Base-by-base conservation (phyloP, 2,113 vertebrate species). In the Herpetotheres cachinnans region DNA sequence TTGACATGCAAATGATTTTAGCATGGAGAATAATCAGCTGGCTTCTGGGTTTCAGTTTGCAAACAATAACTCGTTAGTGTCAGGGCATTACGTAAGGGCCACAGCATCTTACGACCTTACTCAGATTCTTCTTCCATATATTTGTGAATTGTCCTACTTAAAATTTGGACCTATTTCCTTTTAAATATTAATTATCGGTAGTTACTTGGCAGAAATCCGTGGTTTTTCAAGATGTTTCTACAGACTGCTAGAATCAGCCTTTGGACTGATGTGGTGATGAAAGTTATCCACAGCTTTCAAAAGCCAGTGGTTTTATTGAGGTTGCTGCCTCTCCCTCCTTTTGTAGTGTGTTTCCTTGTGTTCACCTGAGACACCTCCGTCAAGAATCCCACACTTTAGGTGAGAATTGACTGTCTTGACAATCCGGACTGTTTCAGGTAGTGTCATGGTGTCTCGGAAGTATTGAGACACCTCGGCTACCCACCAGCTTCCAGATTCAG, bases 371-470 rank as follows among this genome's bases (percentile, higher is more conserved):
- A 22, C 13, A 21, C 3, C 3, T 34, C 18, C 49, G 32, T 63
- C 16, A 46, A 46, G 15, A 52, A 4, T 42, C 13, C 26, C 25
- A 55, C 17, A 5, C 2, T 5, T 63, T 5, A 47, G 24, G 15
- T 76, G 32, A 58, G 16, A 86, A 38, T 47, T 71, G 11, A 59
- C 46, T 72, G 9, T 61, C 15, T 66, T 30, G 19, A 29, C 1
- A 3, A 38, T 34, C 8, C 5, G 63, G 16, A 36, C 9, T 54
- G 11, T 58, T 69, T 44, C 63, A 80, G 81, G 19, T 24, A 9
- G 3, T 40, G 49, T 25, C 30, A 55, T 5, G 0, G 0, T 66
- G 17, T 58, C 62, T 52, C 5, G 1, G 32, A 27, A 19, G 5
- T 47, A 34, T 18, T 61, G 38, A 55, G 63, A 70, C 38, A 30